These are phyloP conservation scores for Bombus superbus DNA, from an alignment of 1,140 invertebrate species.

Conservation along the genomic window DNA sequence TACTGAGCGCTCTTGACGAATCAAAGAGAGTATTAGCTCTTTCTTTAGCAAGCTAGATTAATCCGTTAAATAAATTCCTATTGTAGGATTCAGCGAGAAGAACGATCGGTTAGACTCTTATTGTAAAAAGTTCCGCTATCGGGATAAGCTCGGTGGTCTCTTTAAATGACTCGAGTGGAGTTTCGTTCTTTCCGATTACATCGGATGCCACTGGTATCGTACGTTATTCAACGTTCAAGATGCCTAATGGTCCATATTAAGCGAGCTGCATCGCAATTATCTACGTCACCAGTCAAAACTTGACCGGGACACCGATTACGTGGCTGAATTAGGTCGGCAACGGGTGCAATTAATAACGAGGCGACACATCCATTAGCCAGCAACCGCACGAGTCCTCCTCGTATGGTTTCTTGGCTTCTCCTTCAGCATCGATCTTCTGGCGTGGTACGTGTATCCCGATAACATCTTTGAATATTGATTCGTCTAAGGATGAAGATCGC, in stretches of 20 bases:
- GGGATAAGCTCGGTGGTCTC: slow-evolving; percentile 56
- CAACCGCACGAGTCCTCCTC: slow-evolving; percentile 29
- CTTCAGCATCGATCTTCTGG: slow-evolving; percentile 26
- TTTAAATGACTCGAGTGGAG: slow-evolving; percentile 28
- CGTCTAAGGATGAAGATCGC: slow-evolving; percentile 7
- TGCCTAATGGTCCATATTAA: slow-evolving; percentile 69
- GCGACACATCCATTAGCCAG: slow-evolving; percentile 63
- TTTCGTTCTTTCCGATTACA: slow-evolving; percentile 48
- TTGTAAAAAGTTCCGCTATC: slow-evolving; percentile 57
- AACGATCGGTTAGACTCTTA: slow-evolving; percentile 31
- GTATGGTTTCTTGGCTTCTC: slow-evolving; percentile 11
- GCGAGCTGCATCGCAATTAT: slow-evolving; percentile 59
- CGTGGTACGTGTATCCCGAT: slow-evolving; percentile 8
- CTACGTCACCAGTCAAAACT: slow-evolving; percentile 58
- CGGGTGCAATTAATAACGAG: slow-evolving; percentile 67
- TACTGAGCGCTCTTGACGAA: background rate
- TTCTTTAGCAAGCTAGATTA: background rate
- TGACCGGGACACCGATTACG: slow-evolving; percentile 57
- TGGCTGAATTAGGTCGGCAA: slow-evolving; percentile 61
- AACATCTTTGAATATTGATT: slow-evolving; percentile 43
- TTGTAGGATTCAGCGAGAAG: slow-evolving; percentile 11
- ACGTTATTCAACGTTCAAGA: slow-evolving; percentile 45
- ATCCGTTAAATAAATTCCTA: slow-evolving; percentile 17
- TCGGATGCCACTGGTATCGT: slow-evolving; percentile 58
- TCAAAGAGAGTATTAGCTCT: background rate